These are phyloP conservation scores for Callithrix jacchus DNA, from an alignment of 2,113 vertebrate species.

Conservation along the genomic window DNA sequence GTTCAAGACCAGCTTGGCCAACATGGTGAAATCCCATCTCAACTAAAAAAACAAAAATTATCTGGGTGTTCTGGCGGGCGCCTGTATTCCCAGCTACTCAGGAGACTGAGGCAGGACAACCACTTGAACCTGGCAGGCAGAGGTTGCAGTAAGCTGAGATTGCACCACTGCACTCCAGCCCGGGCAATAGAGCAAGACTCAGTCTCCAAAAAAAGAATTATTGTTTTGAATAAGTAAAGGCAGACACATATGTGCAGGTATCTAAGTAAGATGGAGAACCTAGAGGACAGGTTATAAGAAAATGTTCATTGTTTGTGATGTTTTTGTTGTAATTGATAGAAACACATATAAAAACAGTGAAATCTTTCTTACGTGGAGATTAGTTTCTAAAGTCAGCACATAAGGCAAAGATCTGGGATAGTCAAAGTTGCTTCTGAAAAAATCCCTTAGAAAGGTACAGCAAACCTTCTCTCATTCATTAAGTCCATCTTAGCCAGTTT, in stretches of 20 bases:
- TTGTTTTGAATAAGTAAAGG: neutral
- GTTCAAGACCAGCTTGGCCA: no score
- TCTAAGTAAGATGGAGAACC: neutral
- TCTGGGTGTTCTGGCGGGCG: accelerated
- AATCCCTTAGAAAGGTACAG: neutral
- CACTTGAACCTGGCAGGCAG: no score
- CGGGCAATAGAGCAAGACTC: no score
- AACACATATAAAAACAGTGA: neutral
- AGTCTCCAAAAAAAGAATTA: no score
- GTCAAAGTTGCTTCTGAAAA: conserved; percentile 10
- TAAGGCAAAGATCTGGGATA: conserved; percentile 7
- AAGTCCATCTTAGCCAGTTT: neutral
- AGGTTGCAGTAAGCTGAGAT: no score
- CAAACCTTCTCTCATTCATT: neutral
- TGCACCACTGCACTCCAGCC: no score
- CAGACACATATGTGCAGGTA: neutral
- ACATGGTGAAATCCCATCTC: no score
- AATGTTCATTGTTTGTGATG: conserved; percentile 27
- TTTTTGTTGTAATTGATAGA: neutral
- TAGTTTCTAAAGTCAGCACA: neutral
- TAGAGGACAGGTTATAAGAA: neutral
- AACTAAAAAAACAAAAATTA: no score
- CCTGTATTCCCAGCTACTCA: no score
- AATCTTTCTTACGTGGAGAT: neutral
- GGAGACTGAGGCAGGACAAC: no score